A percentile compares a stretch with the other conserved stretches of the same genome.
These are phyloP conservation scores for Champsocephalus gunnari DNA, from an alignment of 2,797 vertebrate genomes.

Conservation along the genomic window DNA sequence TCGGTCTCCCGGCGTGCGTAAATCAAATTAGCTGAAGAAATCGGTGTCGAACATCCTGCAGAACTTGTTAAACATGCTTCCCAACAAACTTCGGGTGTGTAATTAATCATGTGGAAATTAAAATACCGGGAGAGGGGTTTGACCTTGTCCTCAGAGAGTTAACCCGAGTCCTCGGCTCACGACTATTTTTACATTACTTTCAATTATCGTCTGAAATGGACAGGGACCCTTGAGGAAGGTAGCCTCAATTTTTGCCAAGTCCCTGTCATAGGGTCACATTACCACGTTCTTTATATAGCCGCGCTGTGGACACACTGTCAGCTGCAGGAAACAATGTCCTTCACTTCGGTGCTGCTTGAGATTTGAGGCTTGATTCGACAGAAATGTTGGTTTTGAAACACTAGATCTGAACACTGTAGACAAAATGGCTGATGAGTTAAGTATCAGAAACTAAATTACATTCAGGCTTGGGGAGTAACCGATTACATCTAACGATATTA, in stretches of 20 bases:
- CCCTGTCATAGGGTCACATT: slow-evolving; percentile 75
- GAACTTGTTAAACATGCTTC: slow-evolving; percentile 71
- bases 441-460: slow-evolving; percentile 1
- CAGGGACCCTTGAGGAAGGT: slow-evolving; percentile 77
- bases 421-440: slow-evolving; percentile 23
- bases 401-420: slow-evolving; percentile 7
- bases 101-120: slow-evolving; percentile 85
- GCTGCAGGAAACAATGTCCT: slow-evolving; percentile 49
- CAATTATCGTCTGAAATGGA: slow-evolving; percentile 84
- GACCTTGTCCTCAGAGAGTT: slow-evolving; percentile 81
- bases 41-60: slow-evolving; percentile 45
- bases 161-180: slow-evolving; percentile 70
- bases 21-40: slow-evolving; percentile 52
- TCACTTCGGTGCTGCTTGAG: slow-evolving; percentile 32
- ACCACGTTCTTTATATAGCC: slow-evolving; percentile 75
- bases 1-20: slow-evolving; percentile 20
- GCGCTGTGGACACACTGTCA: slow-evolving; percentile 61
- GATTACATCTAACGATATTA: too few relatives aligned
- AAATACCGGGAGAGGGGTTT: slow-evolving; percentile 76
- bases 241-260: slow-evolving; percentile 80
- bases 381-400: slow-evolving; percentile 25
- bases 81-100: slow-evolving; percentile 58
- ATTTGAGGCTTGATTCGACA: slow-evolving; percentile 41
- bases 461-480: background rate
- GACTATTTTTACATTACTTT: slow-evolving; percentile 87